Evolutionary conservation across 1,140 invertebrate species (phyloP).

Genomic region (Drosophila ohnishii): DNA sequence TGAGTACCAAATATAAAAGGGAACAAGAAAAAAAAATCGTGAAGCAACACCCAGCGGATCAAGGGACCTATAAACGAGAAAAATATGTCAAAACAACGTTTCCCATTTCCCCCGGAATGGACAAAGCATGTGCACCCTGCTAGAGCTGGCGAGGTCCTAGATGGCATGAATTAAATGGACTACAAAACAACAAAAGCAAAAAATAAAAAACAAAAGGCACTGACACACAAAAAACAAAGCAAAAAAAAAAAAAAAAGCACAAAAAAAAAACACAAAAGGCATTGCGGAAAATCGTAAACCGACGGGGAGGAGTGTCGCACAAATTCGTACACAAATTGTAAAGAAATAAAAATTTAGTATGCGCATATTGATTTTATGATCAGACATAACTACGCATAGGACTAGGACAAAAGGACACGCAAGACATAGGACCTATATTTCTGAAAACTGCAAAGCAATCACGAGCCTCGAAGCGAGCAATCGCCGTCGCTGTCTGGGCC

Average conservation of each 20-base stretch:
- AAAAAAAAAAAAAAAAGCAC: constrained; percentile 26
- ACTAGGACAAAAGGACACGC: constrained; percentile 9
- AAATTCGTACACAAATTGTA: constrained; percentile 82
- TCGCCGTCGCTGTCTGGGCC: constrained; percentile 31
- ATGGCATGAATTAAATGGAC: constrained; percentile 77
- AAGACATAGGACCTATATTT: constrained; percentile 25
- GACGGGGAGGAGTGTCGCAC: constrained; percentile 30
- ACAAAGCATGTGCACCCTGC: constrained; percentile 70
- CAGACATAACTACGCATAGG: constrained; percentile 77
- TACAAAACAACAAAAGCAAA: constrained; percentile 69
- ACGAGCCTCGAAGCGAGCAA: constrained; percentile 62
- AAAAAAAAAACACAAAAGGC: constrained; percentile 38
- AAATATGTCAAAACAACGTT: constrained; percentile 74
- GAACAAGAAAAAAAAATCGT: constrained; percentile 22
- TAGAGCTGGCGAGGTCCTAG: constrained; percentile 48
- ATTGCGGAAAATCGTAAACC: constrained; percentile 67
- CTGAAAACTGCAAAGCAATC: constrained; percentile 79
- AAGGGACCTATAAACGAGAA: constrained; percentile 47
- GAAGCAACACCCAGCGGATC: constrained; percentile 48
- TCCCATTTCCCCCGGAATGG: constrained; percentile 64
- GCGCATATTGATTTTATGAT: constrained; percentile 82
- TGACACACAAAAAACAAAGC: constrained; percentile 28
- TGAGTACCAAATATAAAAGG: constrained; percentile 13
- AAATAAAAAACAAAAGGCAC: constrained; percentile 27
- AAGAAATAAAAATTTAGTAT: constrained; percentile 82